A percentile compares a stretch with the other conserved stretches of the same genome.
Evolutionary conservation across 92 coral and sea anemone species (phyloP).

Genomic region (Micromussa lordhowensis): DNA sequence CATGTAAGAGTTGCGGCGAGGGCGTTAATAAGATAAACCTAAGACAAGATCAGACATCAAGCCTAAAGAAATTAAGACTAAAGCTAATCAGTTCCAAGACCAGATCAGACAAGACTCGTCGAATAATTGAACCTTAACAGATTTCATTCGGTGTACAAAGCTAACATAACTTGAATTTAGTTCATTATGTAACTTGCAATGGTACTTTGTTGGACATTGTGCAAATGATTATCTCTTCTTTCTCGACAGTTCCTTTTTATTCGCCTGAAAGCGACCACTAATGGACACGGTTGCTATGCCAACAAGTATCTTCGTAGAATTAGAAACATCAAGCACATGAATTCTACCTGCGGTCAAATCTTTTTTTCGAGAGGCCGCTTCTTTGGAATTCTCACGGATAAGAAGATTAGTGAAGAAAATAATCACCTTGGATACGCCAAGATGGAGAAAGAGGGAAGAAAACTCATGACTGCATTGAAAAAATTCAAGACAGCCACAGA

Average conservation of each 20-base stretch:
- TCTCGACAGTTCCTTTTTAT: not conserved
- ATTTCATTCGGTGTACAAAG: not conserved
- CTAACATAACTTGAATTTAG: not conserved
- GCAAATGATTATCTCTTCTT: not conserved
- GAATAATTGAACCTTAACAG: not conserved
- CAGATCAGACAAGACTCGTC: not conserved
- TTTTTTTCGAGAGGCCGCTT: not conserved
- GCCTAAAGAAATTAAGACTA: not conserved
- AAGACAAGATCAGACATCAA: not conserved
- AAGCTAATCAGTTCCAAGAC: not conserved
- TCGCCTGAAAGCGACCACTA: not conserved
- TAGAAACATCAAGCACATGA: not conserved
- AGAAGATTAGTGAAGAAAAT: not conserved
- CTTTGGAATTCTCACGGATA: not conserved
- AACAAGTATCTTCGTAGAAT: not conserved
- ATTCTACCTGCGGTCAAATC: not conserved
- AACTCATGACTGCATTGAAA: not conserved
- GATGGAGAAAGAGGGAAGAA: not conserved
- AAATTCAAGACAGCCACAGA: not conserved
- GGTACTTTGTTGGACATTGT: not conserved
- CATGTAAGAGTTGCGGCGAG: not conserved
- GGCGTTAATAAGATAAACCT: not conserved
- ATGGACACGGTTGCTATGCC: not conserved
- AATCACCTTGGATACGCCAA: not conserved
- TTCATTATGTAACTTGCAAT: not conserved